phyloP scores from a whole-genome alignment of 2,113 vertebrate species.

The Crotalus helleri region DNA sequence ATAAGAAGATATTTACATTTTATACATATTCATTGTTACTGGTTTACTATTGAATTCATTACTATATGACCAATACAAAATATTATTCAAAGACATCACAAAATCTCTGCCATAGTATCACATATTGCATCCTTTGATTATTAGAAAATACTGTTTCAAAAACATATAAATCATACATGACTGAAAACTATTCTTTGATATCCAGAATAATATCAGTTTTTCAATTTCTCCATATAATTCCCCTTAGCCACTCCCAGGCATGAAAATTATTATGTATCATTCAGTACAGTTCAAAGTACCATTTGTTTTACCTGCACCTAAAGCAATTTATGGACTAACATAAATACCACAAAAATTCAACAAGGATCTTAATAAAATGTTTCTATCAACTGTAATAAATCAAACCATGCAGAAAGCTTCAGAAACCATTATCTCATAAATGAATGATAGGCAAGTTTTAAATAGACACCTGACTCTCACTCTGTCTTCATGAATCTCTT shows the following conservation, averaged over 20 bases:
- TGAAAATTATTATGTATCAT: neutral
- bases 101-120: neutral
- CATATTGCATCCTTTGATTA: neutral
- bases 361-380: neutral
- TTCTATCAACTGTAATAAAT: slow-evolving; percentile 13
- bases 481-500: neutral
- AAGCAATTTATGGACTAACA: neutral
- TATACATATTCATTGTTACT: neutral
- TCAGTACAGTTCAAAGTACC: slow-evolving; percentile 1
- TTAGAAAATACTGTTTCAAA: neutral
- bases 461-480: neutral
- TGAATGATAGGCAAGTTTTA: neutral
- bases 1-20: neutral
- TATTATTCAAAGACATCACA: neutral
- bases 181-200: neutral
- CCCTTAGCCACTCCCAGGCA: neutral
- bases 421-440: slow-evolving; percentile 28
- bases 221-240: neutral
- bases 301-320: slow-evolving; percentile 18
- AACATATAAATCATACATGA: neutral
- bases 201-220: too few species aligned
- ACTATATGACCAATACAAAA: neutral
- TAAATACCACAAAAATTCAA: slow-evolving; percentile 32
- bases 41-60: neutral
- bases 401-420: neutral